A percentile compares a stretch with the other conserved stretches of the same genome.
Evolutionary conservation across 2,113 vertebrate species (phyloP).

Genomic region (Struthidea cinerea): DNA sequence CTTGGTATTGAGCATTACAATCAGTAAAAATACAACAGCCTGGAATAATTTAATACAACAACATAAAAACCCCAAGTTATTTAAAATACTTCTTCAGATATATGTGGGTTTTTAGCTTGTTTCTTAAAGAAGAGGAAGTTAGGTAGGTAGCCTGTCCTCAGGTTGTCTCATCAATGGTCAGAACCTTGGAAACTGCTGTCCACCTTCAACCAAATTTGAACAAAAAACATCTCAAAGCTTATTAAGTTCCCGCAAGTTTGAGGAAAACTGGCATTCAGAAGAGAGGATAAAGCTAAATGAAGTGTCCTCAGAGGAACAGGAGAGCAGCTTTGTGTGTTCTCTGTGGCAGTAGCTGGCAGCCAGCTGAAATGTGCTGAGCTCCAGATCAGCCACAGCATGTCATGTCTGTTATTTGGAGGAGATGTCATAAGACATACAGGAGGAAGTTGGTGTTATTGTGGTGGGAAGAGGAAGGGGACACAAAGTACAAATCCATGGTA

Average conservation of each 20-base stretch:
- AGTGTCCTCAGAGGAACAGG: background rate
- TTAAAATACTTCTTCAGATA: background rate
- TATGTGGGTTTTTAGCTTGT: background rate
- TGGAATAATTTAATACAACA: background rate
- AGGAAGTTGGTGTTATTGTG: conserved; percentile 35
- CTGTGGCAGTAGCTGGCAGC: background rate
- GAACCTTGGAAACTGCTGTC: background rate
- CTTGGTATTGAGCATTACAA: background rate
- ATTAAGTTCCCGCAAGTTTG: background rate
- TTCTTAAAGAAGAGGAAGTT: background rate
- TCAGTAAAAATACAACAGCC: background rate
- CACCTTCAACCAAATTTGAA: background rate
- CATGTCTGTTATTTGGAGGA: background rate
- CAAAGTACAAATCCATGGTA: background rate
- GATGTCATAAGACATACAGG: conserved; percentile 23
- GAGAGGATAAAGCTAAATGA: background rate
- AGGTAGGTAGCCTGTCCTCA: background rate
- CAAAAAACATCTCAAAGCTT: background rate
- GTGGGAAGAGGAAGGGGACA: background rate
- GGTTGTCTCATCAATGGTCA: background rate
- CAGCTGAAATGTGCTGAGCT: background rate
- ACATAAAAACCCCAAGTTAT: background rate
- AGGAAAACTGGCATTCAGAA: background rate
- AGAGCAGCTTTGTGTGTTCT: fast-evolving
- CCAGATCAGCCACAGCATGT: background rate